Conservation (phyloP, 2,113 vertebrate genomes). For the Progne subis region DNA sequence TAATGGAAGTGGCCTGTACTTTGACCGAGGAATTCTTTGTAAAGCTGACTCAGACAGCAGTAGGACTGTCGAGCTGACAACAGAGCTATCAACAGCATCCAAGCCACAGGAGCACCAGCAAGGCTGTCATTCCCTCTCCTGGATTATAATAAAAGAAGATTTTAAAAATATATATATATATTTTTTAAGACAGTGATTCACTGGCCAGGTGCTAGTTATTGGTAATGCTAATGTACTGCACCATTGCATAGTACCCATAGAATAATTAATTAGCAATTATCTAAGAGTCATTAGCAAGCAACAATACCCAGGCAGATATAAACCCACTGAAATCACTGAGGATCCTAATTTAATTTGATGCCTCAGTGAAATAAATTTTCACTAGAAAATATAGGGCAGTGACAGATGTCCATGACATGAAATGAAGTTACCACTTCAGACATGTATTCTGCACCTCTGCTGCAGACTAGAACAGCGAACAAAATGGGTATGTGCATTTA, state of each 20-base stretch:
- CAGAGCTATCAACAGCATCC: fast-evolving
- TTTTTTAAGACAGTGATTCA: not conserved
- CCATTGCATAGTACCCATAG: not conserved
- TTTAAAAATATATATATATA: not conserved
- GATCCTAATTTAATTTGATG: not conserved
- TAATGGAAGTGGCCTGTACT: conserved; percentile 12
- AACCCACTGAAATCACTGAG: not conserved
- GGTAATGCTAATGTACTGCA: not conserved
- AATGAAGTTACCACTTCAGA: not conserved
- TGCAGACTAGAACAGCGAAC: not conserved
- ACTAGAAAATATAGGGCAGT: not conserved
- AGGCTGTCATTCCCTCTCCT: not conserved
- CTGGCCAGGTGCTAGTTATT: not conserved
- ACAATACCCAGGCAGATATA: not conserved
- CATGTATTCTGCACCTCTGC: not conserved
- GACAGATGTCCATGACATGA: not conserved
- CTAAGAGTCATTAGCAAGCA: not conserved
- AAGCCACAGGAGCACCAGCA: not conserved
- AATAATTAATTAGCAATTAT: not conserved
- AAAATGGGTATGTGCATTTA: not conserved
- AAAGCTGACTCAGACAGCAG: not conserved
- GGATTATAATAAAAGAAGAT: not conserved
- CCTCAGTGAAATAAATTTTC: not conserved
- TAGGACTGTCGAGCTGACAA: not conserved
- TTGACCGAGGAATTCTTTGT: not conserved